Evolutionary conservation across 1,140 invertebrate species (phyloP).

Genomic region (Lasaia peninsularis): DNA sequence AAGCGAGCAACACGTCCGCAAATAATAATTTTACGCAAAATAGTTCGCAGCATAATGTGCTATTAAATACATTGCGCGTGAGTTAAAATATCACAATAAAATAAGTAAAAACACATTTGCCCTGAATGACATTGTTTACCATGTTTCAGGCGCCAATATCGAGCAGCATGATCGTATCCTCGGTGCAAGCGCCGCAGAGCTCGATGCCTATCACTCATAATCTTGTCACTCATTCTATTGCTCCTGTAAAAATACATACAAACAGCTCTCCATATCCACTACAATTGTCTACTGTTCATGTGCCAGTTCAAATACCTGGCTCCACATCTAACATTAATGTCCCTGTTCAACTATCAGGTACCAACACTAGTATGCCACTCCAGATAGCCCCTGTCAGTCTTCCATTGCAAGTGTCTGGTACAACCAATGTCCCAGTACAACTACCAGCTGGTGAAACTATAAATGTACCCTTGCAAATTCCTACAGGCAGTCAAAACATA

Average conservation of each 20-base stretch:
- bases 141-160: conserved; percentile 68
- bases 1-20: conserved; percentile 47
- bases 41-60: conserved; percentile 66
- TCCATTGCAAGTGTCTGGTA: conserved; percentile 64
- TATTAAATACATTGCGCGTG: conserved; percentile 70
- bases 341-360: conserved; percentile 58
- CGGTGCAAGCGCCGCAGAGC: conserved; percentile 66
- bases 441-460: conserved; percentile 67
- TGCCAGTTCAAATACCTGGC: conserved; percentile 68
- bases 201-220: conserved; percentile 63
- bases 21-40: conserved; percentile 48
- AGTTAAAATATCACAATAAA: conserved; percentile 43
- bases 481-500: conserved; percentile 53
- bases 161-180: conserved; percentile 72
- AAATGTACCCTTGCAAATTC: conserved; percentile 69
- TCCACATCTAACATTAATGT: conserved; percentile 69
- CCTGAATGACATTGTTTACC: conserved; percentile 45
- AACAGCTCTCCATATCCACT: conserved; percentile 60
- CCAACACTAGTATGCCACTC: conserved; percentile 52
- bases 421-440: conserved; percentile 64
- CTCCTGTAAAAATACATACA: conserved; percentile 65
- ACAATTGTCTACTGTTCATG: conserved; percentile 66
- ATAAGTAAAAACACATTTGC: conserved; percentile 34
- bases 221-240: conserved; percentile 64
- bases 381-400: conserved; percentile 62